Conservation (phyloP, 2,113 vertebrate species). For the Rattus rattus region DNA sequence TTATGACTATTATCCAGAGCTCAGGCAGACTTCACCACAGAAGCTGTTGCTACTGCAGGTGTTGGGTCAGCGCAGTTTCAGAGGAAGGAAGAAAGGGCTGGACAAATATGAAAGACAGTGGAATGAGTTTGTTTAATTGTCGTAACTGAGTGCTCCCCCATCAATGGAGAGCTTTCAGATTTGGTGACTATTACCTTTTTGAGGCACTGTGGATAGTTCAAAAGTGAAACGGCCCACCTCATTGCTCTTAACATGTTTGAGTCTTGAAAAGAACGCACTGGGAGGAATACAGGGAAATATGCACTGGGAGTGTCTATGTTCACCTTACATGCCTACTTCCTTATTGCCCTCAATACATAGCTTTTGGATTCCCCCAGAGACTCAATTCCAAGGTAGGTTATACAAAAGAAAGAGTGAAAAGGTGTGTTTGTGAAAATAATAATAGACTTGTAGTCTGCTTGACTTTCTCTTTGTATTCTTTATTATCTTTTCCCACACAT, state of each 20-base stretch:
- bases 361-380: neutral
- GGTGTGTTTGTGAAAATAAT: neutral
- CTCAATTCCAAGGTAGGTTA: neutral
- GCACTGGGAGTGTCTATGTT: neutral
- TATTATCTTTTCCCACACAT: neutral
- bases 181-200: neutral
- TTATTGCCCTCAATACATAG: neutral
- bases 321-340: neutral
- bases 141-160: neutral
- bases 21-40: neutral
- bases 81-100: neutral
- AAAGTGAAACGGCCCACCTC: conserved; percentile 11
- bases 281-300: neutral
- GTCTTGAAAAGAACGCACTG: neutral
- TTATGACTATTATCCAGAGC: neutral
- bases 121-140: conserved; percentile 37
- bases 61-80: neutral
- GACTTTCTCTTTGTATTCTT: neutral
- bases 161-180: conserved; percentile 20
- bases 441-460: neutral
- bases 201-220: neutral
- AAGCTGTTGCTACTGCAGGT: neutral
- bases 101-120: neutral
- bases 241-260: neutral
- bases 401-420: neutral